Conservation (phyloP, 1,140 invertebrate species). For the Rhopalosiphum padi region DNA sequence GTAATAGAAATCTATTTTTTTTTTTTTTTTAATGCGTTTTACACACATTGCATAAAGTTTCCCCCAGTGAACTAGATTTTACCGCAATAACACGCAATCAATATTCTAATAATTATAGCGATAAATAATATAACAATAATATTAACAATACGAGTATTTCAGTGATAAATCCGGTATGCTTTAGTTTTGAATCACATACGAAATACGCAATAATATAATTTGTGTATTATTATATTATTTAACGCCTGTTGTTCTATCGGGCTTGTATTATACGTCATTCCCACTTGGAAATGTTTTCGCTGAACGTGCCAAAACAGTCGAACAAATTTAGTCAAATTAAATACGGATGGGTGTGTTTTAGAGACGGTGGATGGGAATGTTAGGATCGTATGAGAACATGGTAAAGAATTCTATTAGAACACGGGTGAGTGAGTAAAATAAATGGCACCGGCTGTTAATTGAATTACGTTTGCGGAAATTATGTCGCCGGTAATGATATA, state of each 20-base stretch:
- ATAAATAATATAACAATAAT: not conserved
- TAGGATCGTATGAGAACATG: not conserved
- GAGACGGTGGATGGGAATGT: not conserved
- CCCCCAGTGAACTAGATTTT: not conserved
- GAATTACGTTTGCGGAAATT: slow-evolving; percentile 19
- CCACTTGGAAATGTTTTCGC: not conserved
- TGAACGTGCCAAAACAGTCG: not conserved
- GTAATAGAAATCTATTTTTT: no score
- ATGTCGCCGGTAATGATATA: not conserved
- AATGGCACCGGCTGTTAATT: slow-evolving; percentile 18
- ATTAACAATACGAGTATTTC: not conserved
- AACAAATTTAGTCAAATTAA: not conserved
- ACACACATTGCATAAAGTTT: not conserved
- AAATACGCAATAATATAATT: not conserved
- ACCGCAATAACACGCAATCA: not conserved
- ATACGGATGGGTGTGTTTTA: not conserved
- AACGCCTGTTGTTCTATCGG: not conserved
- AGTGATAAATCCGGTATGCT: not conserved
- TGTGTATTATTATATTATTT: slow-evolving; percentile 19
- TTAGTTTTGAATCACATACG: not conserved
- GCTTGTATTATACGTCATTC: not conserved
- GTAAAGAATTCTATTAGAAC: not conserved
- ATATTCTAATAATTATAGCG: not conserved
- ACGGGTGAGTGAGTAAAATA: not conserved
- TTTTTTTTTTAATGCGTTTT: no score